Conservation (phyloP, 2,113 vertebrate genomes). For the Mirza zaza region DNA sequence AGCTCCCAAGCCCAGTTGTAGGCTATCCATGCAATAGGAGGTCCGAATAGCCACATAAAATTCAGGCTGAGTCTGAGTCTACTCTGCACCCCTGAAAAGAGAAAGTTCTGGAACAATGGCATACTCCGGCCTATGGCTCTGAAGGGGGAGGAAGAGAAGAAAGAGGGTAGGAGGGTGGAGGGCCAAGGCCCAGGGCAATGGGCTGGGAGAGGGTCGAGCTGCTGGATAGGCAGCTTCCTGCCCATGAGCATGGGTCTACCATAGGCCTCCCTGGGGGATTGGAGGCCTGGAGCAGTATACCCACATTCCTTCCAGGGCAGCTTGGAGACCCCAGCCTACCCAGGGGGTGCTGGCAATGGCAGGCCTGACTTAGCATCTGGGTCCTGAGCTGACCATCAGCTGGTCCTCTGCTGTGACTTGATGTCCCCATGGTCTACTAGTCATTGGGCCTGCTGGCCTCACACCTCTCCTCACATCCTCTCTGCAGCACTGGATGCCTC, state of each 20-base stretch:
- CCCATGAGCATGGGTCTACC: background rate
- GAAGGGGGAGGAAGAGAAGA: background rate
- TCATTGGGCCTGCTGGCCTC: background rate
- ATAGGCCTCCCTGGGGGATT: background rate
- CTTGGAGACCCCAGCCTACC: background rate
- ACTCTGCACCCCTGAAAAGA: background rate
- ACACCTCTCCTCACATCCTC: background rate
- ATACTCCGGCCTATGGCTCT: background rate
- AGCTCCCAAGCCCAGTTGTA: background rate
- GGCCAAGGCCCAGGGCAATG: background rate
- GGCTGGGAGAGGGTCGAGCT: background rate
- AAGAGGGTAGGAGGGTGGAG: background rate
- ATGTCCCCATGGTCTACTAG: background rate
- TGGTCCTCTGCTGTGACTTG: background rate
- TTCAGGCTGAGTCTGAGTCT: background rate
- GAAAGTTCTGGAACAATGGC: background rate
- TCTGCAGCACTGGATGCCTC: no score
- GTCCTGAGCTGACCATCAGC: background rate
- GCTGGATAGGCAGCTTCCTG: background rate
- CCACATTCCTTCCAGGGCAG: background rate
- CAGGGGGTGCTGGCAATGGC: fast-evolving
- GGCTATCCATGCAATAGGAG: no score
- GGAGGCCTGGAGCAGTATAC: no score
- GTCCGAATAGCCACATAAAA: no score
- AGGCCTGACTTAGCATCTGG: background rate